These are phyloP conservation scores for Parnassius mnemosyne DNA, from an alignment of 2,888 invertebrate species.

Conservation along the genomic window DNA sequence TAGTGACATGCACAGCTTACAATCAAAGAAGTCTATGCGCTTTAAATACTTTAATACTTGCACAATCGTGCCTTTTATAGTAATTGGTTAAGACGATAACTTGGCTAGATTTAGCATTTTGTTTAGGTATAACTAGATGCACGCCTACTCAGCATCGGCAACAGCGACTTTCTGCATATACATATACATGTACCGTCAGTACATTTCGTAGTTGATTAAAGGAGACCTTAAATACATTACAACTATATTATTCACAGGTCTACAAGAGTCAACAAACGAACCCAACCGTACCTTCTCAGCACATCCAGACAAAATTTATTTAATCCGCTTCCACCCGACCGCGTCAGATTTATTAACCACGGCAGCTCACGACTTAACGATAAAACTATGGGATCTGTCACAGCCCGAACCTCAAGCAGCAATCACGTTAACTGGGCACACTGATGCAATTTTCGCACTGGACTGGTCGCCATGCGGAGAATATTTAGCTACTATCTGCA, in stretches of 20 bases:
- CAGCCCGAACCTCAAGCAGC: constrained; percentile 50
- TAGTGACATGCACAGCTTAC: too few species aligned
- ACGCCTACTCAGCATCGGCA: too few species aligned
- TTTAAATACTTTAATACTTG: too few species aligned
- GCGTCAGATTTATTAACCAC: constrained; percentile 92
- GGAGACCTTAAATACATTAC: too few species aligned
- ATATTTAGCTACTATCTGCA: constrained; percentile 92
- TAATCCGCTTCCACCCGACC: constrained; percentile 92
- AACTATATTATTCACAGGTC: constrained; percentile 50
- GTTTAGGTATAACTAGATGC: too few species aligned
- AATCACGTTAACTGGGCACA: constrained; percentile 86
- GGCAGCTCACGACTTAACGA: constrained; percentile 93
- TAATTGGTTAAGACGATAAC: too few species aligned
- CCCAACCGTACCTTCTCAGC: constrained; percentile 84
- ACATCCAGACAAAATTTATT: constrained; percentile 94
- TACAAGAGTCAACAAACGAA: constrained; percentile 89
- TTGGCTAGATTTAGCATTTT: too few species aligned
- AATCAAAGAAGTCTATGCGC: too few species aligned
- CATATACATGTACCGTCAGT: too few species aligned
- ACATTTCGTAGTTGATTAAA: too few species aligned
- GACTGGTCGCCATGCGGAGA: constrained; percentile 97
- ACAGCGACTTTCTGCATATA: too few species aligned
- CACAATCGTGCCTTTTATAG: too few species aligned
- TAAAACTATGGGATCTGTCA: constrained; percentile 92
- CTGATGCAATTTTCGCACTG: constrained; percentile 94